Evolutionary conservation across 2,113 vertebrate genomes (phyloP).

Genomic region (Apistogramma diplotaenia): DNA sequence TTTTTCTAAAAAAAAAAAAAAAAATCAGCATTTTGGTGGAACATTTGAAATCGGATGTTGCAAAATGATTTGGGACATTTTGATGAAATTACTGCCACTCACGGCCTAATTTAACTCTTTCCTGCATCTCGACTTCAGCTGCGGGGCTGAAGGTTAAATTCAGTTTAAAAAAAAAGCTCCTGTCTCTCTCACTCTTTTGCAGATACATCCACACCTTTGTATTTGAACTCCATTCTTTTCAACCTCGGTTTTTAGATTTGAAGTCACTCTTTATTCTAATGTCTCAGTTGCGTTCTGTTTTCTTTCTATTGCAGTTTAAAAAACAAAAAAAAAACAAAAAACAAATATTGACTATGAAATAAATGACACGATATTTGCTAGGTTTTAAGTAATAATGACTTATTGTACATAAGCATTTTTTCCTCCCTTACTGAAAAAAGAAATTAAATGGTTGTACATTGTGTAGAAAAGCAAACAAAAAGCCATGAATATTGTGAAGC

Average conservation of each 20-base stretch:
- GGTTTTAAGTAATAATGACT: constrained; percentile 83
- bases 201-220: constrained; percentile 72
- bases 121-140: constrained; percentile 38
- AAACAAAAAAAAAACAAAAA: constrained; percentile 55
- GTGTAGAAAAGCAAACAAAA: constrained; percentile 91
- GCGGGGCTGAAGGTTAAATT: constrained; percentile 5
- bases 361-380: constrained; percentile 82
- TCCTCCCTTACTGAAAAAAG: constrained; percentile 84
- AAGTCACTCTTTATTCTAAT: constrained; percentile 60
- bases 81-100: background rate
- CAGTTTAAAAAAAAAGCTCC: constrained; percentile 19
- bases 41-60: background rate
- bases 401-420: constrained; percentile 91
- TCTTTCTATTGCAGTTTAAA: constrained; percentile 73
- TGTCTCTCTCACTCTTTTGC: constrained; percentile 59
- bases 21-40: background rate
- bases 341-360: constrained; percentile 74
- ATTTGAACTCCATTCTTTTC: constrained; percentile 63
- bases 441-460: constrained; percentile 89
- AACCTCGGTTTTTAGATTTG: constrained; percentile 58
- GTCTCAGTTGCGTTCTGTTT: constrained; percentile 64
- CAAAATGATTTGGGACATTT: background rate
- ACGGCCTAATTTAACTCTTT: constrained; percentile 1
- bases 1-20: no score
- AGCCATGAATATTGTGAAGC: constrained; percentile 97